Conservation (phyloP, 2,113 vertebrate genomes). For the Tragelaphus imberbis region DNA sequence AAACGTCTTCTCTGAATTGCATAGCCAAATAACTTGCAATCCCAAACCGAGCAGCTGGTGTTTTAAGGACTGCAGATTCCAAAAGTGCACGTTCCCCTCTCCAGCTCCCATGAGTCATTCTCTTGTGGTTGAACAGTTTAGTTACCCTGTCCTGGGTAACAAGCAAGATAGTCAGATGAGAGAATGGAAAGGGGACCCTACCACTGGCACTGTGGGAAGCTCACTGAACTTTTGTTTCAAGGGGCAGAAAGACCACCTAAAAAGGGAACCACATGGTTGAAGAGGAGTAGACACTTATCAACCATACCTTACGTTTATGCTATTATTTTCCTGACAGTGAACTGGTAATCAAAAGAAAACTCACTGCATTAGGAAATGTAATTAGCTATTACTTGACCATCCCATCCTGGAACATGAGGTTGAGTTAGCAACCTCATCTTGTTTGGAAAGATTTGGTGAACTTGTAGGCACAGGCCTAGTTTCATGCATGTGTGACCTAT, state of each 20-base stretch:
- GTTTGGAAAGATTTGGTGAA: background rate
- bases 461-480: background rate
- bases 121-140: constrained; percentile 17
- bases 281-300: background rate
- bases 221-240: background rate
- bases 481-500: background rate
- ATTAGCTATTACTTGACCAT: background rate
- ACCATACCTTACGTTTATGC: background rate
- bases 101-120: constrained; percentile 12
- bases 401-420: background rate
- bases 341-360: background rate
- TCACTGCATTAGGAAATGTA: background rate
- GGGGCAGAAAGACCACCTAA: background rate
- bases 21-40: constrained; percentile 40
- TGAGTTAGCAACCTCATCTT: background rate
- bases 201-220: background rate
- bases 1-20: constrained; percentile 47
- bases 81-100: background rate
- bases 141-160: background rate
- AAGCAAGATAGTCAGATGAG: constrained; percentile 45
- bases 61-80: constrained; percentile 54
- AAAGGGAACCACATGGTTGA: background rate
- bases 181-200: background rate
- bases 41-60: constrained; percentile 50
- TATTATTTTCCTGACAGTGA: constrained; percentile 25